A percentile compares a stretch with the other conserved stretches of the same genome.
Evolutionary conservation across 2,888 invertebrate genomes (phyloP).

Genomic region (Diplolepis rosae): DNA sequence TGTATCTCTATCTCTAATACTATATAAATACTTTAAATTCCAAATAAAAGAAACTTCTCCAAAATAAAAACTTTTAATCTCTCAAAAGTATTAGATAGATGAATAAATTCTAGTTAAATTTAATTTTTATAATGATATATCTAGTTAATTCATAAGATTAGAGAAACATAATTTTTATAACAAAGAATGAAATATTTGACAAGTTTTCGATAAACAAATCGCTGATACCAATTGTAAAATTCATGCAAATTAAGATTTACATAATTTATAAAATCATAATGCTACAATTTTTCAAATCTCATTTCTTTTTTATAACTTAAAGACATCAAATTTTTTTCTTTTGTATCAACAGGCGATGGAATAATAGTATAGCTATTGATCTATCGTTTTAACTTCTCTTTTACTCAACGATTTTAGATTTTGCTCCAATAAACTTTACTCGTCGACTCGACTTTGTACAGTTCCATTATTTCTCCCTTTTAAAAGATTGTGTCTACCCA

Average conservation of each 20-base stretch:
- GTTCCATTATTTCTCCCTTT: conserved; percentile 16
- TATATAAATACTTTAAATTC: not conserved
- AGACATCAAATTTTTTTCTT: not conserved
- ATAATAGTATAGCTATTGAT: conserved; percentile 6
- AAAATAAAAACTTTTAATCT: not conserved
- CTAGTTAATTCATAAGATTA: not conserved
- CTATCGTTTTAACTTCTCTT: conserved; percentile 5
- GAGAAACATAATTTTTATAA: not conserved
- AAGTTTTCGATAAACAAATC: not conserved
- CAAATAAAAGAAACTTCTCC: not conserved
- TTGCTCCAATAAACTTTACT: conserved; percentile 10
- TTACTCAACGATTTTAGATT: conserved; percentile 18
- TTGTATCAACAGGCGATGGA: conserved; percentile 3
- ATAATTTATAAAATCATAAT: too few relatives aligned
- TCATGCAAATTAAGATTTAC: not conserved
- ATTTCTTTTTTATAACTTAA: not conserved
- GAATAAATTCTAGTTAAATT: not conserved
- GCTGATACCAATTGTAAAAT: not conserved
- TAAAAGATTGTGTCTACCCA: conserved; percentile 36
- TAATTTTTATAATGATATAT: not conserved
- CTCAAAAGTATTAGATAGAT: not conserved
- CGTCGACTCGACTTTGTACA: not conserved
- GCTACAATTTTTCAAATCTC: not conserved
- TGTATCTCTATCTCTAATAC: not conserved
- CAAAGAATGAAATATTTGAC: not conserved